These are phyloP conservation scores for Tenthredo livida DNA, from an alignment of 2,888 invertebrate genomes.

Conservation along the genomic window DNA sequence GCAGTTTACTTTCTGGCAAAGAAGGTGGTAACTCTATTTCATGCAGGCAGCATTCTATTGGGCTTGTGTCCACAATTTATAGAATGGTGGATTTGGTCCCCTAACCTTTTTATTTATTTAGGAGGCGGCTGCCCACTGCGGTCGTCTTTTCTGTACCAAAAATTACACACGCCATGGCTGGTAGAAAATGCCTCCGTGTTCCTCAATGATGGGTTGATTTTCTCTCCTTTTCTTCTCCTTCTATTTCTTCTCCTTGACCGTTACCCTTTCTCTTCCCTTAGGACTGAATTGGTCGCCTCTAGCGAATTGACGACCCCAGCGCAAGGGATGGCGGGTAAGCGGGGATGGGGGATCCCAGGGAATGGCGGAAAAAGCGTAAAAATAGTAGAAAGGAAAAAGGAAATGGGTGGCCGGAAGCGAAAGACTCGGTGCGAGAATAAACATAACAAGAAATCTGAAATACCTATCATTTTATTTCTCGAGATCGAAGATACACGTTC, in stretches of 20 bases:
- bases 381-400: constrained; percentile 25
- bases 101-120: constrained; percentile 50
- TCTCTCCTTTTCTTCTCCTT: constrained; percentile 21
- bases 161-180: constrained; percentile 34
- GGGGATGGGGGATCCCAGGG: neutral
- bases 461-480: constrained; percentile 52
- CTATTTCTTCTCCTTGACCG: constrained; percentile 38
- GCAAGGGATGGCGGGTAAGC: neutral
- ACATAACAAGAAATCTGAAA: constrained; percentile 48
- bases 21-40: constrained; percentile 32
- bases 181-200: constrained; percentile 44
- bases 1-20: constrained; percentile 20
- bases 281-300: constrained; percentile 28
- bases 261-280: constrained; percentile 44
- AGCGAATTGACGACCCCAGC: constrained; percentile 21
- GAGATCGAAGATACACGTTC: constrained; percentile 51
- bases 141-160: constrained; percentile 51
- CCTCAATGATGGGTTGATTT: constrained; percentile 50
- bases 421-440: constrained; percentile 45
- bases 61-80: constrained; percentile 44
- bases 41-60: constrained; percentile 29
- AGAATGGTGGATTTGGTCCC: constrained; percentile 44
- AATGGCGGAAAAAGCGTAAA: constrained; percentile 20
- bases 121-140: constrained; percentile 43
- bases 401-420: constrained; percentile 44